Base-by-base conservation (phyloP, 1,140 invertebrate genomes). In the Pararge aegeria region DNA sequence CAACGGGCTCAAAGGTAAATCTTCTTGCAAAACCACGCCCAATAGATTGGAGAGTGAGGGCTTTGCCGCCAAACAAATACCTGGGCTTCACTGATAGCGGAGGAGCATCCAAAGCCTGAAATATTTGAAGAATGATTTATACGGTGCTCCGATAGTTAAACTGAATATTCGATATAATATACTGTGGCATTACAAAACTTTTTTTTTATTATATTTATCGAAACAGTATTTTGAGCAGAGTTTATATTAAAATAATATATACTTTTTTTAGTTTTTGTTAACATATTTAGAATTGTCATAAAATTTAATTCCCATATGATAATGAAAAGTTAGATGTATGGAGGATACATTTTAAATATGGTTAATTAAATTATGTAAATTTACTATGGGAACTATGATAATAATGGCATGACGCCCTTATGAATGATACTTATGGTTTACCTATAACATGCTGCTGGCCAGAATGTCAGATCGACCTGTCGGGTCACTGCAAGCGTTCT, bases 21-120 rank as follows among this genome's bases (percentile, higher is more conserved):
- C 95, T 90, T 61, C 94, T 92, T 7, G 94, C 93, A 73, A 95
- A 96, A 9, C 95, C 95, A 69, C 93, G 91, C 0, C 95, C 95
- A 64, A 96, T 94, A 6, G 91, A 93, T 67, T 92, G 87, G 38
- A 96, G 88, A n/a, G 90, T 92, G 12, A 94, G 80, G 20, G 94
- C 93, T 75, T 92, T 87, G 1, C 93, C 93, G 60, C 87, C 85
- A 75, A 94, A 94, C 57, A 94, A 83, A 67, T 92, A 92, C 71
- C 78, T 81, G 55, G 86, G 80, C 58, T 88, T 89, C 77, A 88
- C 78, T 21, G 88, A 83, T 61, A 84, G 68, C 46, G 72, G 74
- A 21, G 73, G 74, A 9, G 79, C 81, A 70, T 90, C 80, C 71
- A 89, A 66, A 75, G 75, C 75, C 90, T 91, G 83, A 71, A 89